phyloP scores from a whole-genome alignment of 2,797 vertebrate genomes.

The Peromyscus nudipes region DNA sequence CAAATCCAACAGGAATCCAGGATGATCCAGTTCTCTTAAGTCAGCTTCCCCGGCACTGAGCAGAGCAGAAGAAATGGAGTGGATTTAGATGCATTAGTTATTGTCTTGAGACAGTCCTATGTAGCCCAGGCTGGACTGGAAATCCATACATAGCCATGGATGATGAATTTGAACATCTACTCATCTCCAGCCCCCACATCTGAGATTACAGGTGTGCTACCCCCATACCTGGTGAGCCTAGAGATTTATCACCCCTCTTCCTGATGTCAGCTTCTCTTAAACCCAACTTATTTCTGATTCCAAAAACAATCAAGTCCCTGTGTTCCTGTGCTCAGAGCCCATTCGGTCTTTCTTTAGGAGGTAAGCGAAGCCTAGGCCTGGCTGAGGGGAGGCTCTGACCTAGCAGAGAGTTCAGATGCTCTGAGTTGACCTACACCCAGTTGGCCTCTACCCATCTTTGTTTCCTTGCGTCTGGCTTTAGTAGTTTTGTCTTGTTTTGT shows the following conservation, averaged over 20 bases:
- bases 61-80: neutral
- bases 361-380: neutral
- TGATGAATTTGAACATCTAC: neutral
- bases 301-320: slow-evolving; percentile 1
- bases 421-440: neutral
- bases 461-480: neutral
- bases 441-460: neutral
- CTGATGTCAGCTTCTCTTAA: neutral
- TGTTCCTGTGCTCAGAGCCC: neutral
- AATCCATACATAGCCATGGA: neutral
- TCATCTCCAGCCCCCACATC: neutral
- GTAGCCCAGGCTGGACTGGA: neutral
- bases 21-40: neutral
- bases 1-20: neutral
- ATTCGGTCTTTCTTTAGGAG: neutral
- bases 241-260: neutral
- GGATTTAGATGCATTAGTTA: neutral
- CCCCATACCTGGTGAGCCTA: neutral
- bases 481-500: neutral
- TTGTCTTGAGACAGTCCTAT: neutral
- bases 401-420: neutral
- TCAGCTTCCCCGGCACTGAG: neutral
- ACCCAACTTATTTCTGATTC: neutral
- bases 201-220: neutral
- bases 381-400: neutral